Evolutionary conservation across 2,888 invertebrate species (phyloP).

Genomic region (Xestoiulus laeticollis): DNA sequence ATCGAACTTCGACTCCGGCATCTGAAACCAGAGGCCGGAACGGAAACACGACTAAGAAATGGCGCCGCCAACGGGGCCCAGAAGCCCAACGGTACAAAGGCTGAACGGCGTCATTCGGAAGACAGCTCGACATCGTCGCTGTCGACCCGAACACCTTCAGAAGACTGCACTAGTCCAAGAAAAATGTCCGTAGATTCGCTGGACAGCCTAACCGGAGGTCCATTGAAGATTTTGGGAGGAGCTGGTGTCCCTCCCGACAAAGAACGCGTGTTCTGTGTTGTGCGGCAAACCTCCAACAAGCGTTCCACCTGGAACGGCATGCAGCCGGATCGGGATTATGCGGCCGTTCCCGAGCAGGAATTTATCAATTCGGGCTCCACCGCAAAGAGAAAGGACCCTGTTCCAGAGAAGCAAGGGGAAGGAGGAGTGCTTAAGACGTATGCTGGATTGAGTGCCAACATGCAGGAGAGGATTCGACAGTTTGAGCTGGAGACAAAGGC

Average conservation of each 20-base stretch:
- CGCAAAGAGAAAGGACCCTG: conserved; percentile 17
- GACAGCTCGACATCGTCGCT: conserved; percentile 51
- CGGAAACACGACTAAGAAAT: conserved; percentile 12
- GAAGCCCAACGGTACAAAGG: conserved; percentile 19
- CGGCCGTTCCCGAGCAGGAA: not conserved
- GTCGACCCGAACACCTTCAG: conserved; percentile 41
- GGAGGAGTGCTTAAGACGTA: conserved; percentile 68
- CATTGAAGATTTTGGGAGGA: not conserved
- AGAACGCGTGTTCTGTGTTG: conserved; percentile 51
- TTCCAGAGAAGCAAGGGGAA: conserved; percentile 11
- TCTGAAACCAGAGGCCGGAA: conserved; percentile 42
- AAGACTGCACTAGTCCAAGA: conserved; percentile 48
- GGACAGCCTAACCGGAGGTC: conserved; percentile 50
- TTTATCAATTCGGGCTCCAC: not conserved
- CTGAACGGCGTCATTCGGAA: conserved; percentile 49
- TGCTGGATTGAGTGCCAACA: conserved; percentile 70
- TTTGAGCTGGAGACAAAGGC: conserved; percentile 81
- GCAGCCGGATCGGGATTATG: not conserved
- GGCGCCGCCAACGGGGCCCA: not conserved
- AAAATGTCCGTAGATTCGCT: conserved; percentile 55
- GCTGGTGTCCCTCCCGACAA: not conserved
- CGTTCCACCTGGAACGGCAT: conserved; percentile 38
- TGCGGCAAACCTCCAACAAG: conserved; percentile 23
- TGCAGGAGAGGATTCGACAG: conserved; percentile 73
- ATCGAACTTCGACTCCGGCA: conserved; percentile 58